Evolutionary conservation across 2,113 vertebrate species (phyloP).

Genomic region (Pycnonotus jocosus): DNA sequence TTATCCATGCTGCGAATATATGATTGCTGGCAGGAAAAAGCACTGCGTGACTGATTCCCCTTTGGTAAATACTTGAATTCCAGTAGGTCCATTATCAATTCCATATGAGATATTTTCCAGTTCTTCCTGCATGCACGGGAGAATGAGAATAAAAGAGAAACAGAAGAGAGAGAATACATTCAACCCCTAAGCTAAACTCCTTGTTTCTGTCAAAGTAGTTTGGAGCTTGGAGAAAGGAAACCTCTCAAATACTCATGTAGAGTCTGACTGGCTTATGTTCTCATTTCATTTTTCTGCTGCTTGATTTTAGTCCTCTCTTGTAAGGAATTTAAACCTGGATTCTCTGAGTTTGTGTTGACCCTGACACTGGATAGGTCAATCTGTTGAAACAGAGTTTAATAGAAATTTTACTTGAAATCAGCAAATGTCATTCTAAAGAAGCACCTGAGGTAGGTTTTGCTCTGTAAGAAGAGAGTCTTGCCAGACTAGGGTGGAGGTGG

Average conservation of each 20-base stretch:
- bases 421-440: background rate
- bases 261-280: background rate
- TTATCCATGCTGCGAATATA: background rate
- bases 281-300: background rate
- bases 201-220: background rate
- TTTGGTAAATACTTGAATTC: conserved; percentile 15
- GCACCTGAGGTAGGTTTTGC: background rate
- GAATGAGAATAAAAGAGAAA: background rate
- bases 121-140: background rate
- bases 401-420: background rate
- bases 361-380: background rate
- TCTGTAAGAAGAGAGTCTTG: background rate
- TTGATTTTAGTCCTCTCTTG: background rate
- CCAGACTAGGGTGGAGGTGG: background rate
- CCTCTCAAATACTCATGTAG: background rate
- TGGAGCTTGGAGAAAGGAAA: background rate
- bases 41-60: background rate
- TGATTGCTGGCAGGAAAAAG: background rate
- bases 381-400: background rate
- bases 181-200: background rate
- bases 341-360: background rate
- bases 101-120: background rate
- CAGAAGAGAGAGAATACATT: background rate
- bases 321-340: background rate
- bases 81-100: background rate